Conservation (phyloP, 2,888 invertebrate species). For the Hirtodrosophila trivittata region DNA sequence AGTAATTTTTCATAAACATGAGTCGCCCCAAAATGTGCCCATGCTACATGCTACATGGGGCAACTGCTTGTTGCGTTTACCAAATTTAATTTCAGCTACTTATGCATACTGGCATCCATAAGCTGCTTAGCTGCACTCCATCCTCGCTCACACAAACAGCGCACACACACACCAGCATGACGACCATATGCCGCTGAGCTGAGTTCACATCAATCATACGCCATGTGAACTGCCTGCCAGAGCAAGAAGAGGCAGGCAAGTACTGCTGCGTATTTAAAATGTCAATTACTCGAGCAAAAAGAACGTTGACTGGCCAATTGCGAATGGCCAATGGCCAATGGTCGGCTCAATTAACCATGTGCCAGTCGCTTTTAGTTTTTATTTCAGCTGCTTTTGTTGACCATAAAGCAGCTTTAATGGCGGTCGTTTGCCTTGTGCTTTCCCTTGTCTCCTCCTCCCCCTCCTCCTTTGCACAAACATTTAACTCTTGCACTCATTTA, state of each 20-base stretch:
- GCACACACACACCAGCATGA: background rate
- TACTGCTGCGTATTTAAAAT: constrained; percentile 39
- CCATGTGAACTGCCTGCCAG: constrained; percentile 38
- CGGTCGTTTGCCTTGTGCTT: constrained; percentile 58
- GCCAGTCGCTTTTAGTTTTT: constrained; percentile 26
- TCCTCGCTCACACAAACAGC: constrained; percentile 1
- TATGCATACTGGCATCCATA: constrained; percentile 61
- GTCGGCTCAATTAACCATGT: constrained; percentile 56
- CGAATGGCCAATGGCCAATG: constrained; percentile 32
- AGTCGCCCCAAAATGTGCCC: constrained; percentile 23
- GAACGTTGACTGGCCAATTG: constrained; percentile 11
- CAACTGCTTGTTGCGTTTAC: constrained; percentile 49
- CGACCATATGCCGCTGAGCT: constrained; percentile 33
- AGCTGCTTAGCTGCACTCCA: constrained; percentile 62
- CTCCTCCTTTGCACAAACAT: constrained; percentile 48
- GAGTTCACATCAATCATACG: constrained; percentile 64
- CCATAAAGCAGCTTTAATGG: constrained; percentile 74
- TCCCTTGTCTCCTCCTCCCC: constrained; percentile 19
- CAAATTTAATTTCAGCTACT: constrained; percentile 74
- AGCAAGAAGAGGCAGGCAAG: constrained; percentile 5
- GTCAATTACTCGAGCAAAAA: constrained; percentile 30
- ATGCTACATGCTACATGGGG: constrained; percentile 5
- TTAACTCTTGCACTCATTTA: constrained; percentile 75
- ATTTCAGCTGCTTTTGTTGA: constrained; percentile 54
- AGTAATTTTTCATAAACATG: constrained; percentile 76